Conservation (phyloP, 2,888 invertebrate species). For the Platycnemis pennipes region DNA sequence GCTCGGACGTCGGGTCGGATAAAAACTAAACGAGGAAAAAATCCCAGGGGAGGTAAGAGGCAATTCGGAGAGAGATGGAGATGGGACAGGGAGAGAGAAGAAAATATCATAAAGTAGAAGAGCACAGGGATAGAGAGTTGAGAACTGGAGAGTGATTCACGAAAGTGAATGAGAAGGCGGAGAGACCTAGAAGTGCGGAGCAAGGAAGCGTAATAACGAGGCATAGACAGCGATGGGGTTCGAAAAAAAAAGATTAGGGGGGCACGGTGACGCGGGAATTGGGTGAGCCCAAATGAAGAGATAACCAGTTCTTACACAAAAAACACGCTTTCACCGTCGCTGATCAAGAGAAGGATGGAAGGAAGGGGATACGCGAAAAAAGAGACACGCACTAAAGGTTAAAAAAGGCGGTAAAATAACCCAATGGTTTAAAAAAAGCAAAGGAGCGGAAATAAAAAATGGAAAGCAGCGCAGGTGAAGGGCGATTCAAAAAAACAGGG, state of each 20-base stretch:
- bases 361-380: not conserved
- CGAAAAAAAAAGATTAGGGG: not conserved
- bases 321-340: not conserved
- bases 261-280: constrained; percentile 80
- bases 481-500: constrained; percentile 52
- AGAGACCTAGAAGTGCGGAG: not conserved
- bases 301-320: constrained; percentile 34
- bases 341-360: not conserved
- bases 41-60: too few species aligned
- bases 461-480: constrained; percentile 34
- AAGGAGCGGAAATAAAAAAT: not conserved
- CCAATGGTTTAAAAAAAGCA: not conserved
- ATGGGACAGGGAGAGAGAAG: not conserved
- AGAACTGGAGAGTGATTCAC: not conserved
- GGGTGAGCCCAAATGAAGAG: constrained; percentile 13
- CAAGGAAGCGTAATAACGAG: not conserved
- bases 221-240: not conserved
- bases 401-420: not conserved
- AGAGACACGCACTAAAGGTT: not conserved
- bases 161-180: not conserved
- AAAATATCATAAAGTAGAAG: not conserved
- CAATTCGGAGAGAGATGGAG: not conserved
- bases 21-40: not conserved
- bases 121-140: not conserved
- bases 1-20: not conserved